These are phyloP conservation scores for Venusia cambrica DNA, from an alignment of 2,888 invertebrate species.

Conservation along the genomic window DNA sequence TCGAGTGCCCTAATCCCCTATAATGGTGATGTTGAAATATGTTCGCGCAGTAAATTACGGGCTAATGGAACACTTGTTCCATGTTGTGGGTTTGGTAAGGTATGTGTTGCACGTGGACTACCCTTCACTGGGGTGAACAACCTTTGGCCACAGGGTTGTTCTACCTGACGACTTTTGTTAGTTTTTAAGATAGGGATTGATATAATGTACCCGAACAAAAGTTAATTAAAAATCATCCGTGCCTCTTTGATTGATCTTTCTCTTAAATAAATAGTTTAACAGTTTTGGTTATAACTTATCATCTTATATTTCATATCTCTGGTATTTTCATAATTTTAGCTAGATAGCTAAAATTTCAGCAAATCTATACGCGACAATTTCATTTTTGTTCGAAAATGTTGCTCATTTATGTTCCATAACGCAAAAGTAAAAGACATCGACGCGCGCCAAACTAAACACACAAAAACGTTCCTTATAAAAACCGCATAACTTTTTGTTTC, in stretches of 20 bases:
- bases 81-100: constrained; percentile 36
- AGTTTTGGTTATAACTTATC: too few species aligned
- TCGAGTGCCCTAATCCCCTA: constrained; percentile 62
- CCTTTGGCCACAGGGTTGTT: constrained; percentile 42
- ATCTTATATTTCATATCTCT: too few species aligned
- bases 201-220: too few species aligned
- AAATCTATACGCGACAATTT: too few species aligned
- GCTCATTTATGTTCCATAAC: constrained; percentile 44
- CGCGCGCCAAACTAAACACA: constrained; percentile 68
- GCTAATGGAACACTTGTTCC: constrained; percentile 64
- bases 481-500: constrained; percentile 62
- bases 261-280: not conserved
- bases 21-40: constrained; percentile 69
- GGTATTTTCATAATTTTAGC: too few species aligned
- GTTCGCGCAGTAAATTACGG: constrained; percentile 54
- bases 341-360: too few species aligned
- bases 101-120: constrained; percentile 42
- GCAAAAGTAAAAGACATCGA: constrained; percentile 15
- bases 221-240: too few species aligned
- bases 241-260: too few species aligned
- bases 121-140: constrained; percentile 60
- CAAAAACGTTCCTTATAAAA: constrained; percentile 62
- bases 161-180: constrained; percentile 37
- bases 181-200: constrained; percentile 11
- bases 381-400: too few species aligned